These are phyloP conservation scores for Oncorhynchus clarkii DNA, from an alignment of 2,113 vertebrate species.

Conservation along the genomic window DNA sequence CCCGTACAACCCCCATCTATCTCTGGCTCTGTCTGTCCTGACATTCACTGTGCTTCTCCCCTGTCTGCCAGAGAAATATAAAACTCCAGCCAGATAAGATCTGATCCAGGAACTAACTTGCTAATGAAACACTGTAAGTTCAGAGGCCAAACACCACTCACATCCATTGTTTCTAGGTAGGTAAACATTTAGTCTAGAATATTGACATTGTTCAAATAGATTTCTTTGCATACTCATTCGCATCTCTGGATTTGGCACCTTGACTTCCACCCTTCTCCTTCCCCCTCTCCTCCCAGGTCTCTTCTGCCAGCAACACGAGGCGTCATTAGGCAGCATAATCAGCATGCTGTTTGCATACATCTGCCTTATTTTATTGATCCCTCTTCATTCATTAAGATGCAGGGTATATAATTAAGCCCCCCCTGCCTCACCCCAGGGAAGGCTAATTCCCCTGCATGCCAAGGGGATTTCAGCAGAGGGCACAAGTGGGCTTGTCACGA, in stretches of 20 bases:
- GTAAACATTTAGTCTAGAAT: background rate
- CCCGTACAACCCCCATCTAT: conserved; percentile 32
- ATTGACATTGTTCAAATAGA: background rate
- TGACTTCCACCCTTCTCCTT: background rate
- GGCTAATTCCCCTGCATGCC: conserved; percentile 77
- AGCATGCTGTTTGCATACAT: conserved; percentile 83
- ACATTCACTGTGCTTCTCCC: conserved; percentile 22
- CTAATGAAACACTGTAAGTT: conserved; percentile 44
- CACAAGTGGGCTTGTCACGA: conserved; percentile 77
- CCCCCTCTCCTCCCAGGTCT: conserved; percentile 17
- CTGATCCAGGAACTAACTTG: conserved; percentile 48
- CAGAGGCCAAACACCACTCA: conserved; percentile 23
- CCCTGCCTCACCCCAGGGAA: conserved; percentile 69
- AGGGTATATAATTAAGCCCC: conserved; percentile 80
- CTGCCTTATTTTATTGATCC: conserved; percentile 81
- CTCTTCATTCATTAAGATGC: conserved; percentile 79
- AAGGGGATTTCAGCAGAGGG: conserved; percentile 76
- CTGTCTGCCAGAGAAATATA: conserved; percentile 41
- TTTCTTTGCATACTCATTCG: background rate
- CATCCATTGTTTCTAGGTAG: background rate
- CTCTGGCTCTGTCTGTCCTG: conserved; percentile 33
- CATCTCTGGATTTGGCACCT: background rate
- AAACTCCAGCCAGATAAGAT: conserved; percentile 51
- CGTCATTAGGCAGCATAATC: conserved; percentile 76
- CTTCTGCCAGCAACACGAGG: conserved; percentile 61